Percentiles rank a stretch among this genome's conserved stretches.
Evolutionary conservation across 2,888 invertebrate genomes (phyloP).

Genomic region (Dusona sp.): DNA sequence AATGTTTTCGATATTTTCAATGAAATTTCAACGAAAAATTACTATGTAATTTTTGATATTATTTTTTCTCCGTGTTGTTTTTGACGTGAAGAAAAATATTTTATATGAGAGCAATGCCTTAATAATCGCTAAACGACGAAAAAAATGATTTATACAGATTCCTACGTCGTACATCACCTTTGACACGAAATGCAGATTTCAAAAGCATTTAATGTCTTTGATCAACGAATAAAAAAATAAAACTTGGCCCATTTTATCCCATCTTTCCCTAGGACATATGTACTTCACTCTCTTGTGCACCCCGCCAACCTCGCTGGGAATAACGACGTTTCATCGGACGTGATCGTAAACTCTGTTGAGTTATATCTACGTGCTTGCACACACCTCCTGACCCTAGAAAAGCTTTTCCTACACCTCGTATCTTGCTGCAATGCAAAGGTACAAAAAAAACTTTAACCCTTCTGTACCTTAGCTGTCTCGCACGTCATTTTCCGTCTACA

Average conservation of each 20-base stretch:
- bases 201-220: not conserved
- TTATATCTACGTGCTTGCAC: slow-evolving; percentile 62
- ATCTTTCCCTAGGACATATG: slow-evolving; percentile 17
- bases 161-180: not conserved
- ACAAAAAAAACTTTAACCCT: not conserved
- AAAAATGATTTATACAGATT: not conserved
- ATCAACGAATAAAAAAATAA: not conserved
- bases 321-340: slow-evolving; percentile 69
- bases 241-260: slow-evolving; percentile 19
- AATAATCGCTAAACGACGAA: too few species aligned
- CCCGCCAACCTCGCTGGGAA: slow-evolving; percentile 33
- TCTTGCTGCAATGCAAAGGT: slow-evolving; percentile 9
- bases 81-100: too few species aligned
- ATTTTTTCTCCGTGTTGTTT: too few species aligned
- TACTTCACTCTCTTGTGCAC: slow-evolving; percentile 11
- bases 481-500: not conserved
- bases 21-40: too few species aligned
- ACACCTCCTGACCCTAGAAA: slow-evolving; percentile 35
- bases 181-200: not conserved
- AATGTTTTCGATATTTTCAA: too few species aligned
- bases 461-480: slow-evolving; percentile 16
- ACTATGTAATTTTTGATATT: too few species aligned
- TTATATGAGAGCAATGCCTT: too few species aligned
- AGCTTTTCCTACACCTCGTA: slow-evolving; percentile 47
- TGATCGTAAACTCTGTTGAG: slow-evolving; percentile 70